Evolutionary conservation across 2,888 invertebrate genomes (phyloP), one percentile per base, ranked within the genome.

Genomic region (Osmoderma eremita): DNA sequence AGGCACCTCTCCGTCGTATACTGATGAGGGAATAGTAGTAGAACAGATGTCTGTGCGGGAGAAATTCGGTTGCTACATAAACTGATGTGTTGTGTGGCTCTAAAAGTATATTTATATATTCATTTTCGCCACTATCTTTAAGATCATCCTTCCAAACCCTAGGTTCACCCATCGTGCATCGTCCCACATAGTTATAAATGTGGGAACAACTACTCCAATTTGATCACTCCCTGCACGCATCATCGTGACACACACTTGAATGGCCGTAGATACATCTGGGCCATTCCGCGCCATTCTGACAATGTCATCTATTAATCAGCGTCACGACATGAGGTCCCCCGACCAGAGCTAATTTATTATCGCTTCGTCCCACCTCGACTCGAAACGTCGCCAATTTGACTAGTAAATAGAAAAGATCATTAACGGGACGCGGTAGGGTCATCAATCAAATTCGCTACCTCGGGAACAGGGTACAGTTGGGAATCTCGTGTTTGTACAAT

Each of bases 281-380:
- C 80, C 80, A 80, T 78, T 78, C 78, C 76, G 22, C 6, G 36
- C 73, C 74, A 76, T n/a, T n/a, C 79, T 80, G 79, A 80, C 80
- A 81, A 80, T 80, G 78, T 80, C 79, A 80, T 80, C 80, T 79
- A 81, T 81, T 81, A 80, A 80, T 81, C 80, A 79, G 77, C 78
- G 81, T 81, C 81, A 80, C 72, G 45, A 24, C 45, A 77, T 71
- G 69, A 76, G 79, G 68, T 76, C 79, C 76, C 45, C 61, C 50
- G 24, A 58, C 78, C 78, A 75, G 78, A 74, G 76, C 79, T 80
- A 80, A 81, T 81, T 80, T 80, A 80, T 80, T 80, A 80, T 78
- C 75, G 75, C 75, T n/a, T n/a, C 72, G 71, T 76, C 75, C 67
- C 68, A 62, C 71, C 70, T 69, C 71, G 70, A 70, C 71, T 70